These are phyloP conservation scores for Phyllostomus hastatus DNA, from an alignment of 2,113 vertebrate species.

Conservation along the genomic window DNA sequence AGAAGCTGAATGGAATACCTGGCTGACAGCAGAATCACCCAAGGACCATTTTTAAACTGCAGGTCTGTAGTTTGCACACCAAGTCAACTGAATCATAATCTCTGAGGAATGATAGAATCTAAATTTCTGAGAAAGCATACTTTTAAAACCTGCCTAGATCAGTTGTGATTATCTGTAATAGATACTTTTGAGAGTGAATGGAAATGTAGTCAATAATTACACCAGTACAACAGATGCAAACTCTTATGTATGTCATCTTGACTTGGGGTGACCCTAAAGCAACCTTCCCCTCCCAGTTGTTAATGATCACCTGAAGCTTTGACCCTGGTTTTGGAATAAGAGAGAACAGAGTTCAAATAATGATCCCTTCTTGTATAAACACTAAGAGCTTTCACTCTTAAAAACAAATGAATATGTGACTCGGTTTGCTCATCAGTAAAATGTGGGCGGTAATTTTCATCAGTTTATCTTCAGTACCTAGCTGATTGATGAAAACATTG, in stretches of 20 bases:
- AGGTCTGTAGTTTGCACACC: background rate
- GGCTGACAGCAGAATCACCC: background rate
- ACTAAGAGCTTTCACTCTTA: background rate
- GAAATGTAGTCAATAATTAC: background rate
- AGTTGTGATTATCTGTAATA: background rate
- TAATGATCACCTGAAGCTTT: background rate
- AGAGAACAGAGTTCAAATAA: background rate
- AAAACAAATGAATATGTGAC: background rate
- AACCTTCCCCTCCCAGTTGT: background rate
- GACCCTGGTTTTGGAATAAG: background rate
- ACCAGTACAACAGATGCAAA: background rate
- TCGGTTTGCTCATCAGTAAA: background rate
- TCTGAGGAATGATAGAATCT: background rate
- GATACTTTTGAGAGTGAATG: background rate
- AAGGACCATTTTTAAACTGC: background rate
- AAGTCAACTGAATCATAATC: background rate
- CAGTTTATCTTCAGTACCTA: background rate
- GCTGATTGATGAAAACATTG: background rate
- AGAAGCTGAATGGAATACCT: background rate
- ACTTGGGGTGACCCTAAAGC: too few relatives aligned
- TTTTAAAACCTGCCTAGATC: background rate
- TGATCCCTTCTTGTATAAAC: background rate
- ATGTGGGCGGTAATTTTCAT: background rate
- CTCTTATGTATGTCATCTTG: background rate
- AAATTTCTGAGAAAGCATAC: background rate